phyloP scores from a whole-genome alignment of 2,113 vertebrate species.

The Caretta caretta region DNA sequence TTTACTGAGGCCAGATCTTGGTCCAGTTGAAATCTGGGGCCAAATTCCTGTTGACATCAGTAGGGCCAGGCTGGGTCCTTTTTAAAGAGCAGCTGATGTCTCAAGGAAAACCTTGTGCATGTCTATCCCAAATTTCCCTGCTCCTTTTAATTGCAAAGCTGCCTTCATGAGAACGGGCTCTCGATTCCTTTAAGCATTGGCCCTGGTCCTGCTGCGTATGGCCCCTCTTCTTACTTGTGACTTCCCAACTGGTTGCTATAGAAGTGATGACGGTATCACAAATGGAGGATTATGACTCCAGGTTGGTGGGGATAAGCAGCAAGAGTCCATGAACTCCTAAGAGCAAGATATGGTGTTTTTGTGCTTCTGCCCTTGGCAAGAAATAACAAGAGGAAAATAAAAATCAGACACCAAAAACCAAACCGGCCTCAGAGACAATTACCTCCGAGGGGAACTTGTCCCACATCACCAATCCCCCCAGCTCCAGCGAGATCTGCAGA shows the following conservation, averaged over 20 bases:
- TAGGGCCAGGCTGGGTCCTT: background rate
- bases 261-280: background rate
- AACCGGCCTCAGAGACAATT: background rate
- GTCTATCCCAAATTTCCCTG: slow-evolving; percentile 8
- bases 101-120: background rate
- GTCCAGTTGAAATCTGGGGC: accelerated
- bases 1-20: background rate
- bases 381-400: background rate
- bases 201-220: accelerated
- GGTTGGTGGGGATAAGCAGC: background rate
- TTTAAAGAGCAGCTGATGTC: background rate
- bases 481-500: background rate
- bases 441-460: background rate
- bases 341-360: background rate
- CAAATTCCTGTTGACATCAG: accelerated
- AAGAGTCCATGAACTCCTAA: background rate
- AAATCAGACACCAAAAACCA: background rate
- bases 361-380: background rate
- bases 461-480: background rate
- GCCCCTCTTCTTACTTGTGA: background rate
- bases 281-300: background rate
- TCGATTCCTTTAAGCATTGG: background rate
- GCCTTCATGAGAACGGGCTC: slow-evolving; percentile 23
- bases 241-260: background rate
- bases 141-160: background rate